A percentile compares a stretch with the other conserved stretches of the same genome.
Conservation (phyloP, 2,797 vertebrate genomes). For the Chelon auratus region DNA sequence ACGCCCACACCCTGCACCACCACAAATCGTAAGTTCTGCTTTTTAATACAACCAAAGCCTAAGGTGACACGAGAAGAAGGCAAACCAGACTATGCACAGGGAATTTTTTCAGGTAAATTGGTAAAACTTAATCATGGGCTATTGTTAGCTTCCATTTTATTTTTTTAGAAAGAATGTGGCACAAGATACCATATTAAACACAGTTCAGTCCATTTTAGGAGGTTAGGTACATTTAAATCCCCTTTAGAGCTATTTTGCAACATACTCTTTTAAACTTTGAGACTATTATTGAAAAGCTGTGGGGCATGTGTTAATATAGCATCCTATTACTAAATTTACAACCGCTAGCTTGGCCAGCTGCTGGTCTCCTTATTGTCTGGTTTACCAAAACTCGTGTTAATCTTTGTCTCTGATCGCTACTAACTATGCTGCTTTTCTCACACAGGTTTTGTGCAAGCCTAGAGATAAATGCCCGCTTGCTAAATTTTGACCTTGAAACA, state of each 20-base stretch:
- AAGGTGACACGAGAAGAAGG: conserved; percentile 14
- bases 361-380: background rate
- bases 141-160: background rate
- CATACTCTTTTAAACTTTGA: background rate
- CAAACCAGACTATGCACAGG: conserved; percentile 19
- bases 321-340: conserved; percentile 8
- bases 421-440: conserved; percentile 62
- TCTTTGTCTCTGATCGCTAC: conserved; percentile 53
- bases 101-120: background rate
- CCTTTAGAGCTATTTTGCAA: background rate
- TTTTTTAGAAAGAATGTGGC: background rate
- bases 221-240: background rate
- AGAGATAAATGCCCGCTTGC: conserved; percentile 22
- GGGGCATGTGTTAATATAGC: background rate
- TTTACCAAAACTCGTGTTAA: conserved; percentile 43
- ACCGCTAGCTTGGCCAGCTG: background rate
- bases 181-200: conserved; percentile 26
- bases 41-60: conserved; percentile 31
- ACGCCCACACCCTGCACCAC: conserved; percentile 78
- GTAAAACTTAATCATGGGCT: background rate
- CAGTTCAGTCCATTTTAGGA: background rate
- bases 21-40: conserved; percentile 77
- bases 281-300: background rate
- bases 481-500: conserved; percentile 15
- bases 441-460: conserved; percentile 40